These are phyloP conservation scores for Ceriagrion tenellum DNA, from an alignment of 2,888 invertebrate genomes.

Conservation along the genomic window DNA sequence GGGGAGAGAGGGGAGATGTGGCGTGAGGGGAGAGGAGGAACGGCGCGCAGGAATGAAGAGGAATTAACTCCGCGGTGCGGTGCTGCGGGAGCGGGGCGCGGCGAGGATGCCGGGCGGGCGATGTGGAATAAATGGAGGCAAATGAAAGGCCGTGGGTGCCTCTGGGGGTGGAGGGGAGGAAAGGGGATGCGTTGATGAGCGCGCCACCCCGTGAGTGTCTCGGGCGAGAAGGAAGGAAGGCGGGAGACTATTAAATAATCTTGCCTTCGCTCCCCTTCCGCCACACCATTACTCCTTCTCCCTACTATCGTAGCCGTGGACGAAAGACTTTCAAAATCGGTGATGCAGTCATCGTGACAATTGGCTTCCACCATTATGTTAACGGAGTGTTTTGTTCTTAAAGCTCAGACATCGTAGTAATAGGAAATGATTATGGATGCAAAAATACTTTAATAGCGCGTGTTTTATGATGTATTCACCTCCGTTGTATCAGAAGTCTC, in stretches of 20 bases:
- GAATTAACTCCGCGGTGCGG: not conserved
- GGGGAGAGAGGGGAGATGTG: not conserved
- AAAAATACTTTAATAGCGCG: too few species aligned
- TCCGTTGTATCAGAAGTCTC: too few species aligned
- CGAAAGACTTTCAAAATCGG: not conserved
- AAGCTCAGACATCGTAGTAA: not conserved
- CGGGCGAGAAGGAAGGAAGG: not conserved
- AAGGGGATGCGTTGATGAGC: not conserved
- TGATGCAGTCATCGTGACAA: not conserved
- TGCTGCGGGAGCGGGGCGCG: not conserved
- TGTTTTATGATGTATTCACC: too few species aligned
- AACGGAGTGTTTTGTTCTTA: not conserved
- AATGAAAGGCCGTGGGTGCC: not conserved
- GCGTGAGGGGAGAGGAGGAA: not conserved
- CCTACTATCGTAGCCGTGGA: not conserved
- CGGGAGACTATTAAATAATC: not conserved
- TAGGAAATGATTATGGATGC: too few species aligned
- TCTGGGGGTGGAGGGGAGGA: too few species aligned
- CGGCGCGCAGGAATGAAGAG: not conserved
- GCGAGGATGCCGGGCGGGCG: not conserved
- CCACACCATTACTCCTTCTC: too few species aligned
- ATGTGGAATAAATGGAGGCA: constrained; percentile 12
- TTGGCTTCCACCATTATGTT: not conserved
- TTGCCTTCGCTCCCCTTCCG: not conserved
- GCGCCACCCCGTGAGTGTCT: not conserved